Evolutionary conservation across 2,888 invertebrate species (phyloP).

Genomic region (Cerastis leucographa): DNA sequence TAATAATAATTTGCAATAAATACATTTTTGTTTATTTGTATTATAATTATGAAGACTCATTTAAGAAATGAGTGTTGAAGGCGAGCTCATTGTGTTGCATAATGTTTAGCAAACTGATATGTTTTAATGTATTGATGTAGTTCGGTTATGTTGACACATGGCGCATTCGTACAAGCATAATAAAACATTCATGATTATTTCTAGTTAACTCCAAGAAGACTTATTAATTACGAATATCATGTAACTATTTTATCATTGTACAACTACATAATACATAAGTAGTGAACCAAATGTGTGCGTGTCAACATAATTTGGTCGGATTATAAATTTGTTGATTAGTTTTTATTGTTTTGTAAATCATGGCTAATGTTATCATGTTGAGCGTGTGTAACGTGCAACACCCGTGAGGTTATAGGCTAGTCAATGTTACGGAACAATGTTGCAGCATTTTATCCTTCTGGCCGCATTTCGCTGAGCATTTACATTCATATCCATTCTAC

Average conservation of each 20-base stretch:
- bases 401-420: conserved; percentile 69
- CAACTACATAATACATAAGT: conserved; percentile 51
- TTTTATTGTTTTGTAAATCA: conserved; percentile 76
- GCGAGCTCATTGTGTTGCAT: conserved; percentile 74
- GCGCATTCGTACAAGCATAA: conserved; percentile 61
- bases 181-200: conserved; percentile 58
- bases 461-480: conserved; percentile 84
- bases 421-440: conserved; percentile 74
- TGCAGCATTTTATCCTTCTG: conserved; percentile 70
- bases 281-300: conserved; percentile 63
- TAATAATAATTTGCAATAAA: conserved; percentile 80
- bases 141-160: conserved; percentile 64
- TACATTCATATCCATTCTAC: conserved; percentile 66
- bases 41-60: conserved; percentile 66
- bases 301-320: conserved; percentile 67
- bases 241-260: conserved; percentile 48
- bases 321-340: conserved; percentile 83
- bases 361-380: conserved; percentile 65
- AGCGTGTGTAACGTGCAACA: conserved; percentile 58
- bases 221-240: conserved; percentile 50
- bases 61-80: conserved; percentile 66
- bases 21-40: conserved; percentile 71
- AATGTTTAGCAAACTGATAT: conserved; percentile 78
- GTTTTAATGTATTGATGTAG: conserved; percentile 69
- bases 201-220: conserved; percentile 49